These are phyloP conservation scores for Hetaerina titia DNA, from an alignment of 2,888 invertebrate species.

Conservation along the genomic window DNA sequence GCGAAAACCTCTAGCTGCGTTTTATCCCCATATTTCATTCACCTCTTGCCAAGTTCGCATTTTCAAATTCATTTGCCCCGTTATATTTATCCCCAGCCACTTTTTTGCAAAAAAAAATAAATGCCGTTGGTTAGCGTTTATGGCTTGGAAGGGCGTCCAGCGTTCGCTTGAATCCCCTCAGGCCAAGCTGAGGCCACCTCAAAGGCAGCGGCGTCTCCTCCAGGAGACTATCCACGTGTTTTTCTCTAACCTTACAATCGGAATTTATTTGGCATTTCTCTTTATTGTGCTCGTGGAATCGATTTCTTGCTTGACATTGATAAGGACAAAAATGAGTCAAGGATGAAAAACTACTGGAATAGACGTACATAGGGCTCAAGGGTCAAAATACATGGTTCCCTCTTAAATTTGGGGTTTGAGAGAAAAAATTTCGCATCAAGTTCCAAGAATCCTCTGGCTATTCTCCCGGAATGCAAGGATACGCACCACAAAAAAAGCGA, in stretches of 20 bases:
- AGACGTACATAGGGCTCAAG: not conserved
- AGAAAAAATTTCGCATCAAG: not conserved
- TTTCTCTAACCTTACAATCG: not conserved
- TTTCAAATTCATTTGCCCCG: not conserved
- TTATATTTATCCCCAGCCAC: not conserved
- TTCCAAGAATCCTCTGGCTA: conserved; percentile 2
- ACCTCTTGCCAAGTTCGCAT: not conserved
- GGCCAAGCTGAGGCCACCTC: not conserved
- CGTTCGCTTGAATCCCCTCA: not conserved
- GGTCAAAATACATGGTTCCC: not conserved
- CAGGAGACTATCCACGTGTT: not conserved
- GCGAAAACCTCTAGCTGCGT: not conserved
- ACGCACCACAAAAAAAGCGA: not conserved
- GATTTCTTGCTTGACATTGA: not conserved
- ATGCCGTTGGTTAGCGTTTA: not conserved
- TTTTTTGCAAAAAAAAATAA: not conserved
- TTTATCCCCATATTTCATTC: not conserved
- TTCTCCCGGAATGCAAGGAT: conserved; percentile 4
- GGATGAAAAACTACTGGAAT: not conserved
- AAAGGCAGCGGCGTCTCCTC: not conserved
- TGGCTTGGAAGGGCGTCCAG: not conserved
- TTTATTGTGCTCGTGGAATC: not conserved
- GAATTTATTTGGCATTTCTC: not conserved
- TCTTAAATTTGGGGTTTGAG: not conserved
- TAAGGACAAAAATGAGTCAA: not conserved